Conservation (phyloP, 2,113 vertebrate species). For the Muscicapa adusta region DNA sequence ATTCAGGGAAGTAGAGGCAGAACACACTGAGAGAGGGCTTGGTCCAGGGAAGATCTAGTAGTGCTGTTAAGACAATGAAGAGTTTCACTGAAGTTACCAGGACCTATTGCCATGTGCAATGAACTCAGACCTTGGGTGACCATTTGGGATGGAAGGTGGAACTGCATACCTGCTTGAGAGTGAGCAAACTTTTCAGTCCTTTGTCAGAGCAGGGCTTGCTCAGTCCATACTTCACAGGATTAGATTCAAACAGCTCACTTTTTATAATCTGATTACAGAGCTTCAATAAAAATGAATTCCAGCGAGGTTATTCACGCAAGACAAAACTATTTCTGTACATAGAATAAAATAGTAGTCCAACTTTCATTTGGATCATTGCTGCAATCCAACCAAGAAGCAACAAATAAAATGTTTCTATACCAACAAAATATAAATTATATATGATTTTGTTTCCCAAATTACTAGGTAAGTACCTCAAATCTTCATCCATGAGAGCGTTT, state of each 20-base stretch:
- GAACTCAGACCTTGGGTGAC: not conserved
- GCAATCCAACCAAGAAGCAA: constrained; percentile 1
- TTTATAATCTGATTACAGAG: not conserved
- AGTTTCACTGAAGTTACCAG: not conserved
- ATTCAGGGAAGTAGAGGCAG: not conserved
- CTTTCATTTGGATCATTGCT: not conserved
- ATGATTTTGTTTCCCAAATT: not conserved
- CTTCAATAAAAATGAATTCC: not conserved
- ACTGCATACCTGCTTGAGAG: not conserved
- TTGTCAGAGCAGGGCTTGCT: not conserved
- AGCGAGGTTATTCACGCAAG: not conserved
- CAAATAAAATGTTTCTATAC: constrained; percentile 40
- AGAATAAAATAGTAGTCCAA: not conserved
- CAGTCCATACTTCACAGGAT: not conserved
- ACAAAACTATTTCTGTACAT: not conserved
- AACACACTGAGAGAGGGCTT: not conserved
- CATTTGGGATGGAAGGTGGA: not conserved
- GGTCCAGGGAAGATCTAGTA: not conserved
- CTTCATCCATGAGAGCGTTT: not conserved
- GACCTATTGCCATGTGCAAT: accelerated
- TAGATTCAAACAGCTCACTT: not conserved
- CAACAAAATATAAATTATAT: not conserved
- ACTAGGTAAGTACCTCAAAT: not conserved
- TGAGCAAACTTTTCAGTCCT: not conserved
- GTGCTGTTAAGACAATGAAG: not conserved